phyloP scores from a whole-genome alignment of 2,797 vertebrate species.

The Capromys pilorides region DNA sequence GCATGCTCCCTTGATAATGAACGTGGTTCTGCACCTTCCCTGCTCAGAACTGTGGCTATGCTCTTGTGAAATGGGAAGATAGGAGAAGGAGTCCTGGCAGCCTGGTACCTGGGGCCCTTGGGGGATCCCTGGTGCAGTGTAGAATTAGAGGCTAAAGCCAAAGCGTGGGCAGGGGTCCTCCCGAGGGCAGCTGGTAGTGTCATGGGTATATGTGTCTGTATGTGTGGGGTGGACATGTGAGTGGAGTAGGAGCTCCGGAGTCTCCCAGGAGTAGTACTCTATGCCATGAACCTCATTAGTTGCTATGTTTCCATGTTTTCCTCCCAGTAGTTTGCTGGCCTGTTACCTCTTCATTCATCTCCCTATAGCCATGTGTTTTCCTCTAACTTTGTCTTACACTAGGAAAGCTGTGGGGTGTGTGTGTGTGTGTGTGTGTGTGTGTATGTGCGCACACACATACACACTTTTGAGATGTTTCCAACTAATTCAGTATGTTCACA shows the following conservation, averaged over 20 bases:
- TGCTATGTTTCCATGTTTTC: neutral
- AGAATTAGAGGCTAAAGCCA: neutral
- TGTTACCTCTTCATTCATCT: neutral
- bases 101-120: neutral
- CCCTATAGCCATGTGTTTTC: neutral
- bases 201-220: too few relatives aligned
- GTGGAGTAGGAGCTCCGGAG: rapidly evolving
- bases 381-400: neutral
- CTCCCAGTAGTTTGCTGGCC: neutral
- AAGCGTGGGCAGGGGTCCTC: neutral
- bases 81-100: neutral
- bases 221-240: neutral
- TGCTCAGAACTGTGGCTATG: rapidly evolving
- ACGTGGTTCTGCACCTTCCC: neutral
- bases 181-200: too few relatives aligned
- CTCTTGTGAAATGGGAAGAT: neutral
- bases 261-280: neutral
- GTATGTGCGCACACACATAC: rapidly evolving
- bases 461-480: neutral
- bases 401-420: neutral
- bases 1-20: neutral
- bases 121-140: neutral
- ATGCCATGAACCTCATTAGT: neutral
- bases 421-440: too few relatives aligned
- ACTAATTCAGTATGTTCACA: neutral